Conservation (phyloP, 2,113 vertebrate genomes). For the Triplophysa rosa region DNA sequence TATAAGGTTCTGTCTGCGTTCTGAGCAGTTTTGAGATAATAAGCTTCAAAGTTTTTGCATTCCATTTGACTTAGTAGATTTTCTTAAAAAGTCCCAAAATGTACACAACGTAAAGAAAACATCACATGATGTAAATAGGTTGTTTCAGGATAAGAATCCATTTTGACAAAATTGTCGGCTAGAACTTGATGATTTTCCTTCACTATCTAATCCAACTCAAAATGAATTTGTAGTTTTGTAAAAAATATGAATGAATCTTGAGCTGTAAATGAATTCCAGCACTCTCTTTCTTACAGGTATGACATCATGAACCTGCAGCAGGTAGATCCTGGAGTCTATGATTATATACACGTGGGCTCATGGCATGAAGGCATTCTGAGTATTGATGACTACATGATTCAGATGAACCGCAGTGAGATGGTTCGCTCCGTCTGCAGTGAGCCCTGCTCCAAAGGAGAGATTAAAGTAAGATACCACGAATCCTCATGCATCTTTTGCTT, state of each 20-base stretch:
- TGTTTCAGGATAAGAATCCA: too few species aligned
- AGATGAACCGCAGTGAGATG: slow-evolving; percentile 91
- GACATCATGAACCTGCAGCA: slow-evolving; percentile 97
- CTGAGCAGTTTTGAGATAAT: too few species aligned
- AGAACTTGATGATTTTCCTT: too few species aligned
- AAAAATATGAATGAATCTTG: slow-evolving; percentile 1
- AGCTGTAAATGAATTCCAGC: slow-evolving; percentile 12
- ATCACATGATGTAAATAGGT: too few species aligned
- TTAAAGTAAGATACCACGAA: slow-evolving; percentile 78
- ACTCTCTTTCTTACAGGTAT: slow-evolving; percentile 74
- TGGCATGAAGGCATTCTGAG: slow-evolving; percentile 91
- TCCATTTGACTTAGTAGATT: too few species aligned
- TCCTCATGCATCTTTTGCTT: background rate
- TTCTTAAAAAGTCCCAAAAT: too few species aligned
- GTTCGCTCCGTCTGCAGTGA: slow-evolving; percentile 96
- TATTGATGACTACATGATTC: slow-evolving; percentile 87
- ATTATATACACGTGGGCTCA: slow-evolving; percentile 93
- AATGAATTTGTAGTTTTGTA: background rate
- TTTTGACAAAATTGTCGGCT: too few species aligned
- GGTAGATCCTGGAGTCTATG: slow-evolving; percentile 81
- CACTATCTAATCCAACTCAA: too few species aligned
- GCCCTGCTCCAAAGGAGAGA: slow-evolving; percentile 92
- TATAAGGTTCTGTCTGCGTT: too few species aligned
- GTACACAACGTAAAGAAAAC: too few species aligned
- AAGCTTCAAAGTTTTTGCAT: too few species aligned